Base-by-base conservation (phyloP, 2,113 vertebrate genomes). In the Opisthocomus hoazin region DNA sequence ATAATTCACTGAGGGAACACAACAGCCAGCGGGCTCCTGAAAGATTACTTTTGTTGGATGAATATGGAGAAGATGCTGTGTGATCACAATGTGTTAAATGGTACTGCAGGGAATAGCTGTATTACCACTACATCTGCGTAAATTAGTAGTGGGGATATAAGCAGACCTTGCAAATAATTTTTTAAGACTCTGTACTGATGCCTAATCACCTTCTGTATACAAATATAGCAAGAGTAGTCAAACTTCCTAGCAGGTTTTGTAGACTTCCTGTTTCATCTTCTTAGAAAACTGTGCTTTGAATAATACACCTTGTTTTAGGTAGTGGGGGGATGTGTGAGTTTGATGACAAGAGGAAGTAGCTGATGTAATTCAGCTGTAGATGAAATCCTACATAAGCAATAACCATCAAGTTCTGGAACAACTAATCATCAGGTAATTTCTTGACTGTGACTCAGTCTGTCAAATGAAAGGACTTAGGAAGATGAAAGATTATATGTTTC, bases 371-470 rank as follows among this genome's bases (percentile, higher is more conserved):
- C 29, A 48, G 23, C 66, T 86, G 41, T 83, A 89, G 83, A 90
- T 91, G 9, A 92, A 88, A 74, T 54, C 60, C 48, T 80, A 53
- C 48, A 34, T 18, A 90, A 58, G 71, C 54, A 94, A 54, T 93
- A 94, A 56, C 51, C 90, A 57, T 69, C 11, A 73, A 80, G 53
- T 66, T 73, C 50, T 92, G 84, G 29, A 91, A 87, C 58, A 96
- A n/a, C 73, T 89, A 90, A 79, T 92, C 43, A 76, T 93, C 80
- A 90, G 86, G 57, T 95, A 92, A 87, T 93, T 89, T 94, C 76
- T 90, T 94, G 79, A 71, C 54, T 87, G 71, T 89, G 76, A 81
- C 57, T 90, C 82, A 78, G 30, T 36, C 76, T 81, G 8, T 82
- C 8, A 4, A 90, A 74, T 61, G 77, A 95, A 89, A 85, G 65